Evolutionary conservation across 2,888 invertebrate species (phyloP), one percentile per base, ranked within the genome.

Genomic region (Pheosia tremula): DNA sequence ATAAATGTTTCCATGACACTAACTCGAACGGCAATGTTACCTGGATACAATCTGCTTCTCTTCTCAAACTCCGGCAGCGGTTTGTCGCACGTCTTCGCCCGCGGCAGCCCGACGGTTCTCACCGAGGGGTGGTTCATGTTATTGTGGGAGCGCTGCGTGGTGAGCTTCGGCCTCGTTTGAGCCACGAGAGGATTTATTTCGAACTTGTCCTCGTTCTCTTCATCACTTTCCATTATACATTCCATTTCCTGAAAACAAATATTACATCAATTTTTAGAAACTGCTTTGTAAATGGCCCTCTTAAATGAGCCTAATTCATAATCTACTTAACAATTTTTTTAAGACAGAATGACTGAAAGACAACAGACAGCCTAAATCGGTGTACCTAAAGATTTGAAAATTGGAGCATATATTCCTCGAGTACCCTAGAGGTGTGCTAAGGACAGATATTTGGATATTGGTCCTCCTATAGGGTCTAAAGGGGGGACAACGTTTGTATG

Each of bases 191-290:
- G 91, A 59, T 93, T 92, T 41, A 87, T 91, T 77, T 94, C 94
- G 60, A 94, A 91, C 59, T 95, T 95, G 63, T 95, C 95, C 56
- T 95, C 95, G 2, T 80, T 89, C 71, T 95, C 96, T 78, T 95
- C 95, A 59, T 95, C 95, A 62, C 95, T 95, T 77, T 96, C 96
- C 74, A 95, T 91, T 69, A 96, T 96, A 55, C 95, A 95, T 79
- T 96, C 96, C 94, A 96, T 96, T 84, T 96, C 96, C 95, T 95
- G 83, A 43, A 84, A 87, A 45, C 24, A 4, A 47, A 47, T 9
- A 4, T 4, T n/a, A 4, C 11, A 5, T n/a, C 5, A n/a, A 47
- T n/a, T 47, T 47, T n/a, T 47, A 43, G 43, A 39, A 39, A 39
- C 7, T 39, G 4, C 4, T 39, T 39, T 5, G 39, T 39, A 39